Evolutionary conservation across 1,140 invertebrate species (phyloP), one percentile per base, ranked within the genome.

Genomic region (Heliothis virescens): DNA sequence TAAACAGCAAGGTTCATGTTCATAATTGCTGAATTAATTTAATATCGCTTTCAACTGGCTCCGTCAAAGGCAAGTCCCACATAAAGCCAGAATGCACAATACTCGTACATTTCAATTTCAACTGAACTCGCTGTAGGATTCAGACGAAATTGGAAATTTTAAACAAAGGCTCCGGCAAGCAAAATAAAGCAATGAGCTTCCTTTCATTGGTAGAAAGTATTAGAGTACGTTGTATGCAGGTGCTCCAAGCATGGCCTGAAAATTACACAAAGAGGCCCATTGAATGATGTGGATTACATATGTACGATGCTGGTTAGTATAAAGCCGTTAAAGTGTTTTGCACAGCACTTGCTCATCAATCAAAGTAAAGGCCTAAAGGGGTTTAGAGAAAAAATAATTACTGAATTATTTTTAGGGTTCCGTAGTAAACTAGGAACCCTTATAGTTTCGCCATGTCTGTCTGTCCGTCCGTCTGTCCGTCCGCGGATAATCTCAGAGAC

Each of bases 161-260:
- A 71, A 71, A 71, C 67, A 71, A 71, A 71, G 67, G 48, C 15
- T 52, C n/a, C 21, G 47, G 48, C n/a, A 71, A 71, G 21, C 48
- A 5, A 53, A 53, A 71, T 71, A 71, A 71, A 71, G 67, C 67
- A 53, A 71, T 53, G 65, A 21, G 63, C 63, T 65, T 71, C 67
- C 67, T 71, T 71, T 69, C 48, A 53, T 15, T 50, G 48, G 18
- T 4, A 53, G 48, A n/a, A 50, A 29, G 34, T 53, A 29, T 71
- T 52, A 13, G 29, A 9, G 3, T 29, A 15, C 21, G 21, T 26
- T 11, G 47, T 53, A 52, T 15, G 47, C 11, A 11, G 48, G 7
- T 4, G 67, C 59, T 29, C 26, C n/a, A 16, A 18, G 55, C 16
- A 16, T 9, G 9, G 34, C 34, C 34, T 4, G 12, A 13, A 15